Conservation (phyloP, 30 jellyfish, hydroid and myxozoan genomes). For the Aurelia sp. region DNA sequence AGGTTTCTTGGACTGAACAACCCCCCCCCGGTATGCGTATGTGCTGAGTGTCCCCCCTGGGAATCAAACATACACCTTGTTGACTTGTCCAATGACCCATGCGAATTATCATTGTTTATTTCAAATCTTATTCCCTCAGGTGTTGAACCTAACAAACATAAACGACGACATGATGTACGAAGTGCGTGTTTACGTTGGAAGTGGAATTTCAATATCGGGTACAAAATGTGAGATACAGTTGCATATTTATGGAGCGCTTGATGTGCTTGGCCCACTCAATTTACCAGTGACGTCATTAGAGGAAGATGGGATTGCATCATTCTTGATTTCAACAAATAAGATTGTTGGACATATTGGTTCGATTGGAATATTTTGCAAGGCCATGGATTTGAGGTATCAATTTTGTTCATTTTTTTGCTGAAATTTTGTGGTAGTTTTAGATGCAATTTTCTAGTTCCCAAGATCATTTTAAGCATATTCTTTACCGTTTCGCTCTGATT, state of each 20-base stretch:
- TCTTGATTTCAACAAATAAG: slow-evolving; percentile 33
- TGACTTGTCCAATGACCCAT: no score
- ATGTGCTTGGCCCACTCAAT: slow-evolving; percentile 44
- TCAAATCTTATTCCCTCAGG: slow-evolving; percentile 2
- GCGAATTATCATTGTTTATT: no score
- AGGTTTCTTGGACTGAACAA: no score
- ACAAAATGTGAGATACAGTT: slow-evolving; percentile 34
- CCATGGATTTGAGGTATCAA: slow-evolving; percentile 44
- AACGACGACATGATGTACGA: slow-evolving; percentile 53
- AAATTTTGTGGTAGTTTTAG: not conserved
- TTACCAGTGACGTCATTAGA: slow-evolving; percentile 45
- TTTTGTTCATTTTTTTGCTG: not conserved
- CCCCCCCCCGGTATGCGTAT: no score
- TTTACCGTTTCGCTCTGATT: no score
- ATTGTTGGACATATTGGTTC: slow-evolving; percentile 45
- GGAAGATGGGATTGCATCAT: slow-evolving; percentile 61
- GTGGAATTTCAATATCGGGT: slow-evolving; percentile 41
- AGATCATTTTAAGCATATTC: no score
- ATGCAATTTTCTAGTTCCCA: not conserved
- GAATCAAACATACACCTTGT: no score
- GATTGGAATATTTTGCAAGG: slow-evolving; percentile 49
- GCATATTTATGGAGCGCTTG: slow-evolving; percentile 32
- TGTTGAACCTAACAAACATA: slow-evolving; percentile 19
- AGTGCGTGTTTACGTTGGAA: slow-evolving; percentile 54
- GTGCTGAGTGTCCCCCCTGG: no score